Evolutionary conservation across 2,113 vertebrate species (phyloP), one percentile per base, ranked within the genome.

Genomic region (Desmodus rotundus): DNA sequence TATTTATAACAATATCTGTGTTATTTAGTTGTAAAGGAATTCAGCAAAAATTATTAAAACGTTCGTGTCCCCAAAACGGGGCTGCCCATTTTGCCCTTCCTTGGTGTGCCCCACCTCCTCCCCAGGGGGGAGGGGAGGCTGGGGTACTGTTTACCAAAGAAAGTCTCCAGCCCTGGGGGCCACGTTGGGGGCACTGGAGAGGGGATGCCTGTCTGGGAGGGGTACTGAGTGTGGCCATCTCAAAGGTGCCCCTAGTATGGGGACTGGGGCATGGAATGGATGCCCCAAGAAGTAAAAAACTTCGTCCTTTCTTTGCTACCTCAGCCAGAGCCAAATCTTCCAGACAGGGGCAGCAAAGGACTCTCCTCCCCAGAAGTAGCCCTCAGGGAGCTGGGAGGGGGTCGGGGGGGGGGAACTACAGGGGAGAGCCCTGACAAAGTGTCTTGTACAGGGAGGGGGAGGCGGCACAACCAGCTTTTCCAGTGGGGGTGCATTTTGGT

Each of bases 21-120:
- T 99, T 99, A 99, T 99, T 99, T 99, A 99, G 98, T 99, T 99
- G 99, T 99, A 99, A 99, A 99, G 99, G 99, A 99, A 98, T 99
- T 99, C 99, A 99, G 99, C 99, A 99, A 99, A 99, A 99, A 99
- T 98, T 98, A 98, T 98, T 98, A 98, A 99, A 98, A 98, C 98
- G 97, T 98, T 98, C 97, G 97, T 92, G 92, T 98, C 98, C 98
- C 98, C 98, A 97, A 99, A 98, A 90, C 96, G 91, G 97, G 96
- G 96, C 97, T 97, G 97, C 97, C 97, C 93, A 0, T 85, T 85
- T 97, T 97, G 93, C 91, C 96, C 94, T 97, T 97, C 93, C 94
- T 94, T 86, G 93, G 85, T 72, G 78, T 54, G 68, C 52, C 96
- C 73, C 81, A 82, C 50, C 61, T 89, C 86, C 47, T 86, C 91